Base-by-base conservation (phyloP, 1,140 invertebrate genomes). In the Hylyphantes graminicola region DNA sequence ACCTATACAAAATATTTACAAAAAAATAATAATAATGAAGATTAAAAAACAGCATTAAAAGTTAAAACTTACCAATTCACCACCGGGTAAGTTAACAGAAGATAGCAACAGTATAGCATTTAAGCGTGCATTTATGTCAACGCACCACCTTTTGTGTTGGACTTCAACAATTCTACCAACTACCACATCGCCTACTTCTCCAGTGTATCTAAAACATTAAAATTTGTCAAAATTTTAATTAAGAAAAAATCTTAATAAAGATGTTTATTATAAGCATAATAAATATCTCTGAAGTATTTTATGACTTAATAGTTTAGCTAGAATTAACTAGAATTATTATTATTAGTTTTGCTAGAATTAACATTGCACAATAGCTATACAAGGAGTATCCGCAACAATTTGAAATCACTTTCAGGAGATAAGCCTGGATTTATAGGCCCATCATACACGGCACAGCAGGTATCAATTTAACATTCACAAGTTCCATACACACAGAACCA, bases 101-200 rank as follows among this genome's bases (percentile, higher is more conserved):
- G 96, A 97, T 35, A 99, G 90, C 76, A 96, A 91, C 6, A 99
- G 91, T 63, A 96, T 91, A 7, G 97, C 95, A 90, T 99, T 95
- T 17, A 98, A 89, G 87, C 96, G 93, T 0, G 96, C 94, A 90
- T 97, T 97, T 4, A 95, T 96, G 87, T 99, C 97, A 51, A 99
- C 95, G 91, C 96, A 96, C 97, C 97, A 99, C 87, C 96, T 91
- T 88, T 95, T 95, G 87, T 97, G 94, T 67, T 90, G 90, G 0
- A 97, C 94, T 90, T 98, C 96, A 0, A 95, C 93, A 17, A 99
- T 95, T 82, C 98, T 92, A 0, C 97, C 98, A 61, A 99, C 94
- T 57, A 99, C 93, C 17, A 99, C 96, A 91, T 99, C 98, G 0
- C 98, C 98, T 81, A 99, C 95, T 91, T 99, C 97, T 10, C 98